Conservation (phyloP, 2,888 invertebrate genomes). For the Chrysomela aeneicollis region DNA sequence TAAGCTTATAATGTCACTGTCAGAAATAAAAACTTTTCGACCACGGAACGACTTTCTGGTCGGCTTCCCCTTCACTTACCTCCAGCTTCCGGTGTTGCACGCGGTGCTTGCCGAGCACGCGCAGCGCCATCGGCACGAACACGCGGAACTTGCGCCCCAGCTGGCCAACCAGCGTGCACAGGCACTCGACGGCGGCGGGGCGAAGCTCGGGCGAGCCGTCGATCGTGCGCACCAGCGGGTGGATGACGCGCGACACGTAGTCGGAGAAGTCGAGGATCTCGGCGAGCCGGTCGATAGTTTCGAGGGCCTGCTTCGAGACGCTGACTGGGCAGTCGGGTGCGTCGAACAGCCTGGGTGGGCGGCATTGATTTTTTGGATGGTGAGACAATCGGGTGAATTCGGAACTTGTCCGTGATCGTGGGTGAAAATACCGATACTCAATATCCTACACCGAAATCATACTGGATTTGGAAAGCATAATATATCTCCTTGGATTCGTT, state of each 20-base stretch:
- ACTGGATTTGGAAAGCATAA: too few relatives aligned
- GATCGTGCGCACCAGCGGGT: constrained; percentile 88
- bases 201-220: constrained; percentile 82
- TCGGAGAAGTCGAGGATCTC: constrained; percentile 92
- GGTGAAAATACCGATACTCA: too few relatives aligned
- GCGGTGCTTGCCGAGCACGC: constrained; percentile 69
- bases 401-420: too few relatives aligned
- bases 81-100: constrained; percentile 84
- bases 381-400: too few relatives aligned
- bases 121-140: constrained; percentile 86
- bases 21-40: too few relatives aligned
- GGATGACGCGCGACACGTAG: constrained; percentile 91
- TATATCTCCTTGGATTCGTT: too few relatives aligned
- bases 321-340: constrained; percentile 82
- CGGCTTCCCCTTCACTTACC: too few relatives aligned
- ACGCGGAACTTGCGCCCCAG: constrained; percentile 90
- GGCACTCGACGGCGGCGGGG: constrained; percentile 86
- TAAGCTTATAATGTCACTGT: too few relatives aligned
- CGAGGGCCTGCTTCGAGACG: constrained; percentile 79
- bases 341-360: constrained; percentile 70
- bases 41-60: too few relatives aligned
- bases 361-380: neutral
- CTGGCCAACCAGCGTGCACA: constrained; percentile 86
- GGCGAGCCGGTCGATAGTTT: constrained; percentile 89
- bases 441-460: too few relatives aligned